phyloP scores from a whole-genome alignment of 37 sponge, comb jelly and placozoan genomes.

The Agelas oroides region DNA sequence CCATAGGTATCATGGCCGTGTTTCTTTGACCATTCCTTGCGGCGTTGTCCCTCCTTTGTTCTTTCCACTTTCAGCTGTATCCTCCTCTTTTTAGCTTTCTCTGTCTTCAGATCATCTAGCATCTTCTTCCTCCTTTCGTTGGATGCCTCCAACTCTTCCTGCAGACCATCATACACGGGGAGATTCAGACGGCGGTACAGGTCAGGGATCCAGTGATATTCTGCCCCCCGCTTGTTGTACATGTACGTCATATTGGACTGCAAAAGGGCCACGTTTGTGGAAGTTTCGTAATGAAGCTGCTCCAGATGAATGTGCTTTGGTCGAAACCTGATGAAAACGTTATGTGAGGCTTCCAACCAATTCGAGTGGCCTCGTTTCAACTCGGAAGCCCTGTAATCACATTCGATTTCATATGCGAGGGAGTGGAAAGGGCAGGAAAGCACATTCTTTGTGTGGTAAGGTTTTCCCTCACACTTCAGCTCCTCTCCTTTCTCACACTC shows the following conservation, averaged over 20 bases:
- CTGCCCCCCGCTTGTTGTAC: background rate
- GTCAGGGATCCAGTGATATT: conserved; percentile 41
- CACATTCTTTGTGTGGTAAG: conserved; percentile 7
- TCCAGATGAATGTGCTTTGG: background rate
- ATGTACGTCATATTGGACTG: conserved; percentile 37
- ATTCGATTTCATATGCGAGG: conserved; percentile 42
- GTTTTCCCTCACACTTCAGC: conserved; percentile 26
- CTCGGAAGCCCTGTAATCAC: conserved; percentile 17
- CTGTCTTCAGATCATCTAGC: background rate
- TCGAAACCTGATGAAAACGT: conserved; percentile 25
- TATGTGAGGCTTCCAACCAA: conserved; percentile 26
- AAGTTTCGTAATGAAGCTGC: conserved; percentile 12
- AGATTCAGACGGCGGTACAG: conserved; percentile 3
- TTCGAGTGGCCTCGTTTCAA: conserved; percentile 4
- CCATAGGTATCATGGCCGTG: conserved; percentile 24
- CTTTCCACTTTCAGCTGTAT: conserved; percentile 8
- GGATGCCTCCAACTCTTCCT: background rate
- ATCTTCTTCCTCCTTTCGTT: background rate
- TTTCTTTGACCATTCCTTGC: background rate
- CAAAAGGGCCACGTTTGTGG: conserved; percentile 32
- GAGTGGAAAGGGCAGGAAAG: conserved; percentile 28
- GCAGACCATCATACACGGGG: background rate
- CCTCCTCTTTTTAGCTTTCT: background rate
- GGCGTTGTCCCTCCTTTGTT: background rate
- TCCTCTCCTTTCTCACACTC: conserved; percentile 19